phyloP scores from a whole-genome alignment of 2,888 invertebrate species.

The Penaeus monodon region DNA sequence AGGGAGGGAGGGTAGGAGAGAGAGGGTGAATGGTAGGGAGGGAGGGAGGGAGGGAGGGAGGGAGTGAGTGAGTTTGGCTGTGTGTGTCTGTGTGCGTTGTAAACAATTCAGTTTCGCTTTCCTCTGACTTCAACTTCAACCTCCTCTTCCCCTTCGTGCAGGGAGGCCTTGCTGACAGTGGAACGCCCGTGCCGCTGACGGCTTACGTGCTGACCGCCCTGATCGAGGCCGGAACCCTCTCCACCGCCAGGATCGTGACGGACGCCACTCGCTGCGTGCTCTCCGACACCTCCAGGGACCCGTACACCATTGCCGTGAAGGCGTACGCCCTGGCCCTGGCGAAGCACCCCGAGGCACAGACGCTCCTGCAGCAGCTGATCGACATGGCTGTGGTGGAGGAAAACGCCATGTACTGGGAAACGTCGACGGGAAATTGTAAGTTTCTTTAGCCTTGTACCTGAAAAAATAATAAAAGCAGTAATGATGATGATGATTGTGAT shows the following conservation, averaged over 20 bases:
- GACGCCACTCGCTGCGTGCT: slow-evolving; percentile 73
- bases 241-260: slow-evolving; percentile 73
- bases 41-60: too few relatives aligned
- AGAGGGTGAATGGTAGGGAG: too few relatives aligned
- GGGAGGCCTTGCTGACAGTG: slow-evolving; percentile 68
- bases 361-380: neutral
- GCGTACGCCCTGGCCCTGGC: slow-evolving; percentile 74
- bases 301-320: slow-evolving; percentile 73
- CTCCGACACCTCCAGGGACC: slow-evolving; percentile 64
- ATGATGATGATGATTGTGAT: too few relatives aligned
- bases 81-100: too few relatives aligned
- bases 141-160: slow-evolving; percentile 27
- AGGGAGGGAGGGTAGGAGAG: rapidly evolving
- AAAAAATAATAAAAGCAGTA: too few relatives aligned
- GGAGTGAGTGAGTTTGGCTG: too few relatives aligned
- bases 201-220: slow-evolving; percentile 80
- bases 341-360: slow-evolving; percentile 70
- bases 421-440: neutral
- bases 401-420: slow-evolving; percentile 73
- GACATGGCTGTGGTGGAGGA: neutral
- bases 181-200: slow-evolving; percentile 76
- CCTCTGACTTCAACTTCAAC: neutral
- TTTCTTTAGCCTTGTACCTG: neutral
- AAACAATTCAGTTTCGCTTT: too few relatives aligned
- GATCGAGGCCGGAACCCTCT: slow-evolving; percentile 74